Base-by-base conservation (phyloP, 2,797 vertebrate genomes). In the Siniperca obscura region DNA sequence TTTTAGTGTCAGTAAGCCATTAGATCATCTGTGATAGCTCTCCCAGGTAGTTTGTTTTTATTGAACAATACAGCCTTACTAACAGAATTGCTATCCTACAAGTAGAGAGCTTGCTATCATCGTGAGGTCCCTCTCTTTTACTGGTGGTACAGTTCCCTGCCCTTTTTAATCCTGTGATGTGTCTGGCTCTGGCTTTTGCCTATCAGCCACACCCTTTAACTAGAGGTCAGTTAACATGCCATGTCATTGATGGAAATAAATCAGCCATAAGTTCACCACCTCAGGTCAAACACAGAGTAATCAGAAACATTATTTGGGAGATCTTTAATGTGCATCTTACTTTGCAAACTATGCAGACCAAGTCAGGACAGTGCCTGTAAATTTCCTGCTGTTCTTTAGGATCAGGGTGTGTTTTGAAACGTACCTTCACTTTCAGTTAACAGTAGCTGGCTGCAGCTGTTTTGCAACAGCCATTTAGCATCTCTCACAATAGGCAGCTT, bases 281-380 rank as follows among this genome's bases (percentile, higher is more conserved):
- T 94, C 93, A 95, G 94, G 93, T 91, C 84, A 87, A 77, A 86
- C 66, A 36, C 16, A 36, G 60, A 86, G 50, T 82, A 50, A 80
- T 90, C 61, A 21, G 56, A 75, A 57, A 38, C 25, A 53, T 61
- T 34, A 83, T 88, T 80, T 88, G 61, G 66, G 44, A 82, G 78
- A 81, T 74, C 66, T 67, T 83, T 38, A 76, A 80, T 55, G 61
- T 70, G 70, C 86, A 80, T 90, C 76, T 88, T 82, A 84, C 78
- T 91, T 89, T 85, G 74, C 72, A 65, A 90, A 83, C 91, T 91
- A 93, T 94, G 93, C 93, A 94, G 90, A 86, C 84, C 25, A 76
- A 71, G 70, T 86, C 83, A 77, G 83, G 78, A 44, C 85, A 70
- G 87, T 89, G 90, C 86, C 87, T 90, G 83, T 81, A n/a, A 46